These are phyloP conservation scores for Mystacides longicornis DNA, from an alignment of 2,888 invertebrate species.

Conservation along the genomic window DNA sequence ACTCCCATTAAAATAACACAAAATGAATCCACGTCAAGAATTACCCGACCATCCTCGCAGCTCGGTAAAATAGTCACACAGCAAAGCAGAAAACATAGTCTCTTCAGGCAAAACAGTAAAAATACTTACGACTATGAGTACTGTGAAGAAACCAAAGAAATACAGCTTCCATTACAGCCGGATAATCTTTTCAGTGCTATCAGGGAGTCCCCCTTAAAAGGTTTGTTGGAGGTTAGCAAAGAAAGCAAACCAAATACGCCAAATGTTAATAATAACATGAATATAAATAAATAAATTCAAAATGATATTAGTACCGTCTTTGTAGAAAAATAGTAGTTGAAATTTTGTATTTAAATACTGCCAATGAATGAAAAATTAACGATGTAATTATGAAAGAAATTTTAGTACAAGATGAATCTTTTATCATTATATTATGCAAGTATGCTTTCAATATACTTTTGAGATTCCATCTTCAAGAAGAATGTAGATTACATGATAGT, in stretches of 20 bases:
- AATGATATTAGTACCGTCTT: no score
- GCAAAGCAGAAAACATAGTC: constrained; percentile 15
- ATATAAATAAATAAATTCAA: no score
- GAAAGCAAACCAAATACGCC: neutral
- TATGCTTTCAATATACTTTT: no score
- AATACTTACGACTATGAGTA: constrained; percentile 22
- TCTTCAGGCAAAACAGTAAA: constrained; percentile 19
- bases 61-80: constrained; percentile 7
- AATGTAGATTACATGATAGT: no score
- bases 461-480: no score
- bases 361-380: no score
- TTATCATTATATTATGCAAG: no score
- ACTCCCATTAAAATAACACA: neutral
- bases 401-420: no score
- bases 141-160: constrained; percentile 25
- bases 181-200: constrained; percentile 21
- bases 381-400: no score
- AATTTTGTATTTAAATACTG: no score
- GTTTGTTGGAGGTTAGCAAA: constrained; percentile 15
- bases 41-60: constrained; percentile 16
- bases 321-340: no score
- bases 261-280: no score
- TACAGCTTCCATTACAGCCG: constrained; percentile 19
- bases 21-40: neutral
- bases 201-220: constrained; percentile 22